phyloP scores from a whole-genome alignment of 2,113 vertebrate genomes.

The Poicephalus gulielmi region DNA sequence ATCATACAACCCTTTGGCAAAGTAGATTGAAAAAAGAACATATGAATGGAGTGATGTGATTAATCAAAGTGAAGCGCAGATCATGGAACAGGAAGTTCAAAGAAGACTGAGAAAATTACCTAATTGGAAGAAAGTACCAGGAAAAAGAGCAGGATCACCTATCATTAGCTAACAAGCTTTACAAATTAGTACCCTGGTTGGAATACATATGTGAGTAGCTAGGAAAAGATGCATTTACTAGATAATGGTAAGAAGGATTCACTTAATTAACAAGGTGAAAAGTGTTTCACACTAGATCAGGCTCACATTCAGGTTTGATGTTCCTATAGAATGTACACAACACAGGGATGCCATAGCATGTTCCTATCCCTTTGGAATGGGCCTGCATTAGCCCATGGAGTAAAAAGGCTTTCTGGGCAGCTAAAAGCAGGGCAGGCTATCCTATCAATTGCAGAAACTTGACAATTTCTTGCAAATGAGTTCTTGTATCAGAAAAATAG shows the following conservation, averaged over 20 bases:
- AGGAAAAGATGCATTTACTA: not conserved
- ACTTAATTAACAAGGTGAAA: not conserved
- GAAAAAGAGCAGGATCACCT: not conserved
- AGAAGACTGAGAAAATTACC: not conserved
- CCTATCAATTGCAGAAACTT: not conserved
- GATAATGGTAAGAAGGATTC: not conserved
- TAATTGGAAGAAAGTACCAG: not conserved
- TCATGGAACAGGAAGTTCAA: not conserved
- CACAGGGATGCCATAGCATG: not conserved
- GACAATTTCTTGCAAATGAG: not conserved
- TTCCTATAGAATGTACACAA: not conserved
- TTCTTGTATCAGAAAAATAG: not conserved
- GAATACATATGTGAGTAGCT: not conserved
- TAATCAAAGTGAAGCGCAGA: not conserved
- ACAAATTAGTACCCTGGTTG: not conserved
- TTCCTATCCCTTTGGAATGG: not conserved
- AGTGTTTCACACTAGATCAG: not conserved
- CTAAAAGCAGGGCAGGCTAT: not conserved
- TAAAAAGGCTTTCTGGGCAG: not conserved
- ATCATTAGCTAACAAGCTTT: not conserved
- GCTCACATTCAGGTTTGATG: not conserved
- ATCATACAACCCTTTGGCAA: not conserved
- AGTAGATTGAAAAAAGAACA: not conserved
- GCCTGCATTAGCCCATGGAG: not conserved
- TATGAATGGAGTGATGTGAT: not conserved